These are phyloP conservation scores for Dasysyrphus tricinctus DNA, from an alignment of 2,888 invertebrate species.

Conservation along the genomic window DNA sequence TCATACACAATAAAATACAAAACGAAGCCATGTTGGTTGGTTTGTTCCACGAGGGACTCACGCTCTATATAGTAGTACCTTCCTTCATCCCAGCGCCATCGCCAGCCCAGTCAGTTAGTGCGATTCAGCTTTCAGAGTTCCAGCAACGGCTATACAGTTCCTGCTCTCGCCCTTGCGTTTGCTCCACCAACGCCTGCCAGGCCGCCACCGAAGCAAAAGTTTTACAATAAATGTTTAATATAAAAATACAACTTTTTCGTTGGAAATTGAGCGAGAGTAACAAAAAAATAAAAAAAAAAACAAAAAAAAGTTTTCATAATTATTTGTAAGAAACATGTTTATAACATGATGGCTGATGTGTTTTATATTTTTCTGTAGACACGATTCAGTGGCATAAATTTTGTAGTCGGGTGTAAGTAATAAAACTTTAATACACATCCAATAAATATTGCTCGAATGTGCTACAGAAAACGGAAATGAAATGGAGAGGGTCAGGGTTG, in stretches of 20 bases:
- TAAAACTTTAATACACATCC: slow-evolving; percentile 25
- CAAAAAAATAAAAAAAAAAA: slow-evolving; percentile 28
- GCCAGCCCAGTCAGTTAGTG: slow-evolving; percentile 5
- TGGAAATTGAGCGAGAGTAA: slow-evolving; percentile 40
- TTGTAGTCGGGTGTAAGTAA: slow-evolving; percentile 25
- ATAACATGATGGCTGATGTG: slow-evolving; percentile 51
- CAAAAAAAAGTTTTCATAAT: slow-evolving; percentile 41
- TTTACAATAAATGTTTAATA: slow-evolving; percentile 73
- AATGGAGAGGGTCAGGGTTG: neutral
- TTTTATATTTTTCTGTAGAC: slow-evolving; percentile 11
- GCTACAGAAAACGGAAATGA: neutral
- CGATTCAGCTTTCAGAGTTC: neutral
- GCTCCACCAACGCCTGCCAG: neutral
- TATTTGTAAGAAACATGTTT: slow-evolving; percentile 66
- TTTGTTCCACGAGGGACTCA: slow-evolving; percentile 38
- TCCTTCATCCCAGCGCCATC: neutral
- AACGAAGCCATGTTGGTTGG: slow-evolving; percentile 43
- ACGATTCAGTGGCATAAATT: slow-evolving; percentile 18
- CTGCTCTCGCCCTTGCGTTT: neutral
- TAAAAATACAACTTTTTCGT: slow-evolving; percentile 66
- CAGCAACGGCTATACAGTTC: neutral
- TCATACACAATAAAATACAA: slow-evolving; percentile 57
- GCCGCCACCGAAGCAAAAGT: slow-evolving; percentile 48
- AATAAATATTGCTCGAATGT: neutral
- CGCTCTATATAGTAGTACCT: neutral